Conservation (phyloP, 1,140 invertebrate species). For the Carposina sasakii region DNA sequence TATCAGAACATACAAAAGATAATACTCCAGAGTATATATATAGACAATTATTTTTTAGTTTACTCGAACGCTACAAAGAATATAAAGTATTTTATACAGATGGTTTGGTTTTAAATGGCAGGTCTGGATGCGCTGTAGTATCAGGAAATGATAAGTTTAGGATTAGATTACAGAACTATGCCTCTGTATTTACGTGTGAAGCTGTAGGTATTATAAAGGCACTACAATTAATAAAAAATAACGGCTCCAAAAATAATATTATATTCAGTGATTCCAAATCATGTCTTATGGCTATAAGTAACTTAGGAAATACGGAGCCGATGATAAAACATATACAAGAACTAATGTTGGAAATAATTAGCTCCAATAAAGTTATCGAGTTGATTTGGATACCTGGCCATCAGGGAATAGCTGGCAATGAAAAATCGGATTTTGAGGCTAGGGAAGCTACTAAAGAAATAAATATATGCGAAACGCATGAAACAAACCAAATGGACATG, state of each 20-base stretch:
- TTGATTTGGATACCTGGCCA: conserved; percentile 17
- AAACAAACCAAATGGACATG: too few species aligned
- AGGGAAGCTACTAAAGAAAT: conserved; percentile 1
- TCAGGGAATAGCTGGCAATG: too few species aligned
- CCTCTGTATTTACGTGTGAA: conserved; percentile 21
- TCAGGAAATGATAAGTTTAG: conserved; percentile 4
- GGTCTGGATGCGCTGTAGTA: conserved; percentile 15
- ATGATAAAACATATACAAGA: conserved; percentile 11
- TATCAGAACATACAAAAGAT: too few species aligned
- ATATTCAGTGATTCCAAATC: conserved; percentile 21
- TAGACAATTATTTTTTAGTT: too few species aligned
- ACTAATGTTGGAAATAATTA: conserved; percentile 6
- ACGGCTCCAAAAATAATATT: conserved; percentile 2
- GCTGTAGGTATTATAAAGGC: conserved; percentile 15
- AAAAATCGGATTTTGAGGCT: conserved; percentile 16
- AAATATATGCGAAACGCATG: too few species aligned
- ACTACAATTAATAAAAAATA: conserved; percentile 11
- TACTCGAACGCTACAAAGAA: too few species aligned
- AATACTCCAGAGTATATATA: too few species aligned
- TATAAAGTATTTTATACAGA: conserved; percentile 18
- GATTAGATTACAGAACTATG: conserved; percentile 8
- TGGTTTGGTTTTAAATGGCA: conserved; percentile 14
- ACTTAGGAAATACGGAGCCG: conserved; percentile 9
- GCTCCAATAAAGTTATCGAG: conserved; percentile 8
- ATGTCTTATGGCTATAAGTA: conserved; percentile 14